Evolutionary conservation across 1,140 invertebrate species (phyloP).

Genomic region (Mylabris phalerata): DNA sequence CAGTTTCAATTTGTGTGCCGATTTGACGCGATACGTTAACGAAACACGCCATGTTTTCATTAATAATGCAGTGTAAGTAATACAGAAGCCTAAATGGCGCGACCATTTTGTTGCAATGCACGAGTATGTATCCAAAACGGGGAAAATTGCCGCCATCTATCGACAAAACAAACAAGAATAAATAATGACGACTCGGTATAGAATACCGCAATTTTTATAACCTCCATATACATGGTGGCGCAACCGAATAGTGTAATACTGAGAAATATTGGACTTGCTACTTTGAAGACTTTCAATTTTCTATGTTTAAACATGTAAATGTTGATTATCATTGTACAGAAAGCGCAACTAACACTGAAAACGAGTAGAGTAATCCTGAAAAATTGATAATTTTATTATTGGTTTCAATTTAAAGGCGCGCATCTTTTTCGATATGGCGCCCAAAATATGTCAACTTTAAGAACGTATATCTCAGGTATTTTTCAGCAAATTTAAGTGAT

Average conservation of each 20-base stretch:
- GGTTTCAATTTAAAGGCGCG: background rate
- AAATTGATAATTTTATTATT: background rate
- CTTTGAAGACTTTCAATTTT: slow-evolving; percentile 79
- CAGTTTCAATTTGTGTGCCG: slow-evolving; percentile 84
- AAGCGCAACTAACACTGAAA: slow-evolving; percentile 73
- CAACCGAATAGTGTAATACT: slow-evolving; percentile 80
- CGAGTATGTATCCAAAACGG: slow-evolving; percentile 67
- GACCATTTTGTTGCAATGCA: slow-evolving; percentile 90
- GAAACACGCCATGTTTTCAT: slow-evolving; percentile 94
- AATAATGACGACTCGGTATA: background rate
- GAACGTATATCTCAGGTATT: no score
- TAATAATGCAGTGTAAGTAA: slow-evolving; percentile 82
- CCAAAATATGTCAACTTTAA: no score
- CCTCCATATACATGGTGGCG: slow-evolving; percentile 86
- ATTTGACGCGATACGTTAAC: slow-evolving; percentile 88
- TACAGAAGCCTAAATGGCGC: slow-evolving; percentile 81
- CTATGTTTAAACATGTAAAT: slow-evolving; percentile 73
- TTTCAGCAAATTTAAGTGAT: no score
- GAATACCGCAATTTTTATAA: slow-evolving; percentile 37
- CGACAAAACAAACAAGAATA: background rate
- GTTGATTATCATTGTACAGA: slow-evolving; percentile 65
- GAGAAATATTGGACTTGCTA: slow-evolving; percentile 84
- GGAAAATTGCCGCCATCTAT: slow-evolving; percentile 87
- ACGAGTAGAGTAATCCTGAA: slow-evolving; percentile 69
- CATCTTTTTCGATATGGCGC: no score